A percentile compares a stretch with the other conserved stretches of the same genome.
These are phyloP conservation scores for Sussaba pulchella DNA, from an alignment of 2,888 invertebrate genomes.

Conservation along the genomic window DNA sequence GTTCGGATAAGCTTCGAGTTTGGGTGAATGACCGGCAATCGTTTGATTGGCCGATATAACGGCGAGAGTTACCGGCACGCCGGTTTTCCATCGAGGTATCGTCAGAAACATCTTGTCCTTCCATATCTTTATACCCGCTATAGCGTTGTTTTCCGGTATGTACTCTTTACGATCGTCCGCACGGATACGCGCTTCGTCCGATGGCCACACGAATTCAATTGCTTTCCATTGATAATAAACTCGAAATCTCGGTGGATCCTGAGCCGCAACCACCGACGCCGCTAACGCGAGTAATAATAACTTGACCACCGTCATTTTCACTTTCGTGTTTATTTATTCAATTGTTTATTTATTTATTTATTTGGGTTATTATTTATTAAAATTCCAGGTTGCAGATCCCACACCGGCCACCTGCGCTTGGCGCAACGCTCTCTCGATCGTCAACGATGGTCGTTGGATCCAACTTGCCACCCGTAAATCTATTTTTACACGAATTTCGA, in stretches of 20 bases:
- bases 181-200: conserved; percentile 85
- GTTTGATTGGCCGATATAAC: conserved; percentile 85
- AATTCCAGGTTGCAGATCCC: not conserved
- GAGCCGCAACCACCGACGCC: conserved; percentile 54
- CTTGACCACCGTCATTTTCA: conserved; percentile 53
- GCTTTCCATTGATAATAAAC: conserved; percentile 91
- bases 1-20: conserved; percentile 89
- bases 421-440: not conserved
- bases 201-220: conserved; percentile 89
- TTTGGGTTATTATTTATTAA: conserved; percentile 62
- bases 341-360: not conserved
- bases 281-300: conserved; percentile 62
- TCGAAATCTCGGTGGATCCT: conserved; percentile 85
- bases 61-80: conserved; percentile 90
- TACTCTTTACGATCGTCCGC: conserved; percentile 87
- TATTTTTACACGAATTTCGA: conserved; percentile 56
- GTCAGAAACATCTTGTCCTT: conserved; percentile 89
- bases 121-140: conserved; percentile 89
- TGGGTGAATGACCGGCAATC: conserved; percentile 86
- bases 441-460: not conserved
- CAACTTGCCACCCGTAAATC: conserved; percentile 12
- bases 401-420: no score
- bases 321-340: no score
- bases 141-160: conserved; percentile 88
- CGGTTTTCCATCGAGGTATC: conserved; percentile 89